Evolutionary conservation across 37 sponge, comb jelly and placozoan species (phyloP), one percentile per base, ranked within the genome.

Genomic region (Aphrocallistes beatrix): DNA sequence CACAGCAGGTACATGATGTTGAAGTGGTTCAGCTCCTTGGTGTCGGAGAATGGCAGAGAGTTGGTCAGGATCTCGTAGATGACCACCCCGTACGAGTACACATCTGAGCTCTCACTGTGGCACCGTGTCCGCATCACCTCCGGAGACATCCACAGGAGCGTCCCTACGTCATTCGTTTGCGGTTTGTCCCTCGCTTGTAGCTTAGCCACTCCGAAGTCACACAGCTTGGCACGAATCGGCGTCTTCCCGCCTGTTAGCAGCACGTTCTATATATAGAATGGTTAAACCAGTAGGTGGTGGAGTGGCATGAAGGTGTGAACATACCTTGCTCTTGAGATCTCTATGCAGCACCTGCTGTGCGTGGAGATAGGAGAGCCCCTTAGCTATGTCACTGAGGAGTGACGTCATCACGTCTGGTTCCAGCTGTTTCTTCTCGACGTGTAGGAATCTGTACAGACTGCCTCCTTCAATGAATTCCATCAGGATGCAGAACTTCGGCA

Each of bases 401-500:
- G 75, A 60, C 28, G 75, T 60, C 28, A 60, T 30, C 6, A 6
- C 25, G n/a, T 60, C 75, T 3, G 75, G 75, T 6, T 60, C 75
- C 75, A 60, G 75, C 34, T 60, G 75, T 60, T 30, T 60, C 75
- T 13, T 3, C 75, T 60, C 75, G 32, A 60, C 75, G 34, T 60
- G 75, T 13, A 60, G 75, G 6, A 13, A 19, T 13, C 75, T 3
- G 34, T 60, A 60, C 17, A 60, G 75, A 60, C 75, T 60, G 32
- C 75, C 75, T 13, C 75, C 75, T 30, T 60, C 75, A 60, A 60
- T 60, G 75, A 60, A 60, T 30, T 60, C 75, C 75, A 60, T 60
- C 25, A 60, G 17, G 25, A 60, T 60, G 34, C 75, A 60, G 28
- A 60, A 13, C 21, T 13, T 3, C 28, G 75, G 75, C 32, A 30